These are phyloP conservation scores for Dendrophyllia cribrosa DNA, from an alignment of 64 coral and sea anemone species.

Conservation along the genomic window DNA sequence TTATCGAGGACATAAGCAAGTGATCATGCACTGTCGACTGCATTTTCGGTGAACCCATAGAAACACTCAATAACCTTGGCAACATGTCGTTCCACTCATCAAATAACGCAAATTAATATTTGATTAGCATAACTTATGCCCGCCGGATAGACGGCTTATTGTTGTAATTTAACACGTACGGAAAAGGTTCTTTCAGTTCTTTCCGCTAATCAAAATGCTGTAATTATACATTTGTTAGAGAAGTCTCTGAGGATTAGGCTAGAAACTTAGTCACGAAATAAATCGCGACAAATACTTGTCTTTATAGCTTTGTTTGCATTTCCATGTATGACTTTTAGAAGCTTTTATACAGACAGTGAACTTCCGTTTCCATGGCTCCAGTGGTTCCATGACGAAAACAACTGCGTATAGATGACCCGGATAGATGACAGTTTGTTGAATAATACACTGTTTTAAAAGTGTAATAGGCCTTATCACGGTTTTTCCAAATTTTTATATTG, in stretches of 20 bases:
- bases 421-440: too few species aligned
- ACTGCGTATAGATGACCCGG: too few species aligned
- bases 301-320: not conserved
- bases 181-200: not conserved
- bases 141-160: not conserved
- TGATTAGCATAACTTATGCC: slow-evolving; percentile 43
- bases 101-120: not conserved
- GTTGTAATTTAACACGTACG: not conserved
- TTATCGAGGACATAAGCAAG: not conserved
- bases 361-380: not conserved
- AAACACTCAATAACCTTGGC: slow-evolving; percentile 33
- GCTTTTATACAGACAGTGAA: not conserved
- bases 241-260: not conserved
- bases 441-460: too few species aligned
- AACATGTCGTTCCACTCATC: not conserved
- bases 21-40: slow-evolving; percentile 12
- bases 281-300: not conserved
- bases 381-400: too few species aligned
- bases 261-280: not conserved
- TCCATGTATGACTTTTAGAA: not conserved
- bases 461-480: too few species aligned
- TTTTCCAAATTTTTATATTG: too few species aligned
- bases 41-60: not conserved
- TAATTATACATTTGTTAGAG: not conserved
- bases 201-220: not conserved